phyloP scores from a whole-genome alignment of 1,140 invertebrate genomes.

The Cardiocondyla obscurior region DNA sequence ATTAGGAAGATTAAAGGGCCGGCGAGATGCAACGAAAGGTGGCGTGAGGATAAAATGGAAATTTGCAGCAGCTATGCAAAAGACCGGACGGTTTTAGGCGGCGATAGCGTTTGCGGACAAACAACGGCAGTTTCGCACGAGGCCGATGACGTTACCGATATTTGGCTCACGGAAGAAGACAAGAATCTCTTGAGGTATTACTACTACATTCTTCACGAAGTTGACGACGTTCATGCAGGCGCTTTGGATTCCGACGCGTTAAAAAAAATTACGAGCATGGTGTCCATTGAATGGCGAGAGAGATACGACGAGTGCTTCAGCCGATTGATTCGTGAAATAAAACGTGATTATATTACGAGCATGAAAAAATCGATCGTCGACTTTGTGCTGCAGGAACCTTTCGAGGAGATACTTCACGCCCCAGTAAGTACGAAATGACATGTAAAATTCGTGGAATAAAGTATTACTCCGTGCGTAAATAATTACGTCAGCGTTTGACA shows the following conservation, averaged over 20 bases:
- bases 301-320: constrained; percentile 85
- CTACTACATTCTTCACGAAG: constrained; percentile 94
- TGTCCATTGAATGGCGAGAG: constrained; percentile 83
- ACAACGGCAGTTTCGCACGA: background rate
- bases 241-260: constrained; percentile 87
- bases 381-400: constrained; percentile 92
- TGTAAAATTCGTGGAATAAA: background rate
- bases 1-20: constrained; percentile 79
- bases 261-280: constrained; percentile 83
- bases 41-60: constrained; percentile 78
- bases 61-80: constrained; percentile 62
- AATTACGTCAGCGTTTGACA: background rate
- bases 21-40: constrained; percentile 3
- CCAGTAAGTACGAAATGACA: background rate
- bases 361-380: constrained; percentile 95
- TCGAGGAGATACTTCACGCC: constrained; percentile 1
- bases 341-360: constrained; percentile 91
- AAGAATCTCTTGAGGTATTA: constrained; percentile 92
- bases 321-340: constrained; percentile 86
- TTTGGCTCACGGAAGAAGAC: constrained; percentile 86
- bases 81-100: background rate
- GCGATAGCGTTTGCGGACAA: constrained; percentile 4
- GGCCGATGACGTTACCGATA: constrained; percentile 45
- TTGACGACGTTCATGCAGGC: constrained; percentile 93
- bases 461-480: background rate